phyloP scores from a whole-genome alignment of 2,797 vertebrate species.

The Enteromius viviparus region DNA sequence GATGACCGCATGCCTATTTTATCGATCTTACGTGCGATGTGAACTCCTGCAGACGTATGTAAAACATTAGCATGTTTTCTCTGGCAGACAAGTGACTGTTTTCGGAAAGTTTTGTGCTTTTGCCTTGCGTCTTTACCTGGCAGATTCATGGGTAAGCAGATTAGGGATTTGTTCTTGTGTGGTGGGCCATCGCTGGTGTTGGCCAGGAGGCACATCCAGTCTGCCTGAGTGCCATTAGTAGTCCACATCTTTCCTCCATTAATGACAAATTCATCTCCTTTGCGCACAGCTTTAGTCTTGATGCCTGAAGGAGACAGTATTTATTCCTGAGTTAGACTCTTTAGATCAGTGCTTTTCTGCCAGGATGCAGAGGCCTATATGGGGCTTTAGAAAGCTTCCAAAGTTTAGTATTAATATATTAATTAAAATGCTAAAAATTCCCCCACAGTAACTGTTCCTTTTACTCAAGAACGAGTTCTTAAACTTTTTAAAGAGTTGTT shows the following conservation, averaged over 20 bases:
- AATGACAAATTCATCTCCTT: constrained; percentile 81
- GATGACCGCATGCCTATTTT: constrained; percentile 88
- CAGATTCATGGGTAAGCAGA: constrained; percentile 85
- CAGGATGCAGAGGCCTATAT: not conserved
- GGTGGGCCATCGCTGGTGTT: constrained; percentile 79
- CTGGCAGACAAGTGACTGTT: not conserved
- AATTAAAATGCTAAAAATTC: not conserved
- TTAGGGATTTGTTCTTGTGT: constrained; percentile 85
- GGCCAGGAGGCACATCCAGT: constrained; percentile 87
- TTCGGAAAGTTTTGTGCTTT: not conserved
- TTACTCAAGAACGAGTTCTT: not conserved
- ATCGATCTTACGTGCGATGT: constrained; percentile 83
- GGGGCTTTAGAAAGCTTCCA: not conserved
- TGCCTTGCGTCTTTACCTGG: constrained; percentile 72
- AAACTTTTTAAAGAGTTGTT: not conserved
- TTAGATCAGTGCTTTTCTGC: not conserved
- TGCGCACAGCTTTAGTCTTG: constrained; percentile 81
- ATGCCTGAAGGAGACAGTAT: constrained; percentile 72
- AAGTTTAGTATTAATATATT: not conserved
- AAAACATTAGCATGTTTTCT: constrained; percentile 19
- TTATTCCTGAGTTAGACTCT: constrained; percentile 1
- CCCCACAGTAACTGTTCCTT: not conserved
- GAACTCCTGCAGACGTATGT: constrained; percentile 74
- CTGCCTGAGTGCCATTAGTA: constrained; percentile 80
- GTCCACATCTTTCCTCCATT: constrained; percentile 89